Base-by-base conservation (phyloP, 1,140 invertebrate species). In the Drosophila bipectinata region DNA sequence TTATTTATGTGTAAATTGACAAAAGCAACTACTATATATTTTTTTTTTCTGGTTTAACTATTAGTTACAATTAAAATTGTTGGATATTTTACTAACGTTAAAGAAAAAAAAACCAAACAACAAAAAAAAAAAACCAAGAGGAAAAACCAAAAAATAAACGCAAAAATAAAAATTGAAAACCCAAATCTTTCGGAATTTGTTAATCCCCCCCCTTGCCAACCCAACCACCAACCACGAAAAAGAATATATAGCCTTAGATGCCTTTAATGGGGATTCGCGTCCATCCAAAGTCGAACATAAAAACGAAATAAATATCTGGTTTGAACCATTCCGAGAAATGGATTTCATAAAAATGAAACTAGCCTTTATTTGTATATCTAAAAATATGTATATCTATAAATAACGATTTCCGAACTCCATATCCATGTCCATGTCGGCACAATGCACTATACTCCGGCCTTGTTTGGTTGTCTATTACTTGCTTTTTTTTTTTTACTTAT, bases 21-120 rank as follows among this genome's bases (percentile, higher is more conserved):
- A 77, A 49, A 67, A 49, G 63, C 67, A 68, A 87, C 74, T 76
- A 77, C 77, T 87, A 77, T 68, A 78, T 85, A 60, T 72, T 69
- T 77, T 18, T 18, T 15, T 82, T 75, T 85, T 87, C 63, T 82
- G 74, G 83, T 83, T 79, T 88, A 82, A 82, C 67, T 87, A 88
- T 87, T 87, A 87, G 83, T 87, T 87, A 82, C 62, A 79, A 87
- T 82, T 82, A 79, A 72, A 88, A 77, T 87, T 87, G 82, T 87
- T 87, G 79, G 75, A 88, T 87, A 87, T 87, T 87, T 87, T 87
- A 87, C 82, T 87, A 87, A 87, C 82, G 83, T 88, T 87, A 88
- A 69, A 69, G 66, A 85, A 76, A 74, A n/a, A 66, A 85, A 76
- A 74, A 66, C 58, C 39, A 75, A 75, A 59, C 57, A 62, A 64